Base-by-base conservation (phyloP, 2,888 invertebrate genomes). In the Epinotia brunnichana region DNA sequence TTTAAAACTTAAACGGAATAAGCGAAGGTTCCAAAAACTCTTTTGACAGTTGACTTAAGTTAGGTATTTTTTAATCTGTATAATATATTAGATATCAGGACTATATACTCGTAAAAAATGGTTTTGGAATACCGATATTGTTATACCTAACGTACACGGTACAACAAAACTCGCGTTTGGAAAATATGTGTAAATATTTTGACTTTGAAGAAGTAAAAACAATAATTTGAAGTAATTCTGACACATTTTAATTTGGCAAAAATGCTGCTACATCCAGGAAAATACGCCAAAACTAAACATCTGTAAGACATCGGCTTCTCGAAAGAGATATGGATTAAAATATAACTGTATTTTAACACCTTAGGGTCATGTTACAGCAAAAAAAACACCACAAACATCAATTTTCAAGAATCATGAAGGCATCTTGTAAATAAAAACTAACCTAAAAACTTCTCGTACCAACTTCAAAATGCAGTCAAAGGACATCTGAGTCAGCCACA, bases 281-380 rank as follows among this genome's bases (percentile, higher is more conserved):
- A 39, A 64, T 4, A 51, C 44, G 15, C 11, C 51, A 56, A 17
- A 10, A 13, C 51, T 11, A 13, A 68, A 72, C 67, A 68, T 72
- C 67, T 72, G 72, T 35, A 21, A 44, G 13, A 54, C 41, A 41
- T 66, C 66, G 66, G 41, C 17, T 21, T 66, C 53, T 53, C 44
- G 60, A 41, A 54, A 61, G 21, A 68, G 61, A 68, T 67, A 72
- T 70, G 59, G 67, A 72, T 62, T 67, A 72, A 29, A 61, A 62
- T 21, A 59, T 59, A 64, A 35, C 57, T 51, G 56, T 57, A 67
- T 72, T n/a, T 68, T 72, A 72, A 62, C 67, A 68, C 67, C 48
- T 61, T 2, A 56, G 66, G 61, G 61, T 67, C 67, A 59, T 24
- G 39, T 61, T 67, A 29, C 54, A 54, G 9, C 11, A 72, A 62